Evolutionary conservation across 2,797 vertebrate species (phyloP).

Genomic region (Pelobates cultripes): DNA sequence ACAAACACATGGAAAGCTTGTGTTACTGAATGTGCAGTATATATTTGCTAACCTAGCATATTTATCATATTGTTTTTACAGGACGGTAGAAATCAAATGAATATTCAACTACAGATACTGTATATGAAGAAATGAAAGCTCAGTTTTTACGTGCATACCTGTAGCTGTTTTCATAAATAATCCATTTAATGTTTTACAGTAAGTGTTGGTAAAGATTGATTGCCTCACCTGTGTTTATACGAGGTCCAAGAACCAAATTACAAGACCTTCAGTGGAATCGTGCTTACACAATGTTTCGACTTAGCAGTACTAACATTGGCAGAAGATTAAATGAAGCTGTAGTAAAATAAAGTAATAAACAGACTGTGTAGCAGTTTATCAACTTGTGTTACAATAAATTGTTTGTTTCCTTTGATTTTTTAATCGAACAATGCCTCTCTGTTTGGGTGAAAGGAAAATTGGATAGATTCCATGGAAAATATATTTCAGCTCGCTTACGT

Average conservation of each 20-base stretch:
- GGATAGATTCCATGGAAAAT: too few relatives aligned
- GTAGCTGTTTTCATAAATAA: slow-evolving; percentile 9
- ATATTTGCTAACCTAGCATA: slow-evolving; percentile 18
- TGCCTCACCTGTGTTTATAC: neutral
- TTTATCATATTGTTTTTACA: slow-evolving; percentile 6
- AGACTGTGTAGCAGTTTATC: neutral
- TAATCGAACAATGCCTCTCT: too few relatives aligned
- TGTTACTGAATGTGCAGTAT: neutral
- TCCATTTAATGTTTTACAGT: neutral
- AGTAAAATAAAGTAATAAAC: neutral
- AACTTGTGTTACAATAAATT: too few relatives aligned
- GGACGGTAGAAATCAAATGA: neutral
- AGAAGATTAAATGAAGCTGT: neutral
- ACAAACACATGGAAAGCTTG: slow-evolving; percentile 30
- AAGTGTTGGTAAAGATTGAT: slow-evolving; percentile 22
- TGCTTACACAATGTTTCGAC: neutral
- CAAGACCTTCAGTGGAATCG: neutral
- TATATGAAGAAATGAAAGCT: neutral
- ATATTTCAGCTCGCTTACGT: too few relatives aligned
- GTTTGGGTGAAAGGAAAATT: too few relatives aligned
- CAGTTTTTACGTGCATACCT: neutral
- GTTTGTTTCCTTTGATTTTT: too few relatives aligned
- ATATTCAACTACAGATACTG: neutral
- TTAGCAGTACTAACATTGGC: neutral
- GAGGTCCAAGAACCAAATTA: neutral